Evolutionary conservation across 1,140 invertebrate genomes (phyloP), one percentile per base, ranked within the genome.

Genomic region (Pogonomyrmex barbatus): DNA sequence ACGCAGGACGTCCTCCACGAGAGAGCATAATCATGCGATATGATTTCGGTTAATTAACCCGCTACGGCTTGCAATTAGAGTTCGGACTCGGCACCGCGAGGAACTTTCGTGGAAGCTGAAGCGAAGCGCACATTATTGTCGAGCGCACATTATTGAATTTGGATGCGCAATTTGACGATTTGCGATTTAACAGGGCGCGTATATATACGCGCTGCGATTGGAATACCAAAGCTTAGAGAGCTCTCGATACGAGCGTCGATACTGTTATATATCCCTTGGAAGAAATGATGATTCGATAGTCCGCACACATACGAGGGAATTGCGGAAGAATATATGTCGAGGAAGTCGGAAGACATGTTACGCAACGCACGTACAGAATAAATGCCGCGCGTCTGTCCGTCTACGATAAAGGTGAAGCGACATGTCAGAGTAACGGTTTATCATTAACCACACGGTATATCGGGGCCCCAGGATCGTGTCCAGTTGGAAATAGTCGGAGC

Each of bases 381-480:
- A 45, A 71, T 47, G 56, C 54, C 1, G 33, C 4, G 24, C 36
- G 24, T 73, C 30, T 70, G 68, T 83, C 68, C 87, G 68, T 86
- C 82, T 86, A 76, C 56, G 83, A 88, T 87, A 84, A 82, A 70
- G 63, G 81, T 36, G 47, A 71, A 88, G 78, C 78, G 54, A 70
- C 50, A 68, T 56, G 56, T 30, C 50, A 60, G 58, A 84, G 73
- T 89, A 89, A 89, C 88, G 87, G 88, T 89, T 87, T 89, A 76
- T 79, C 87, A 58, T 88, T 89, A 60, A 58, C 52, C 67, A 56
- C 54, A 88, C 54, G 56, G 68, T 78, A 54, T 45, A 79, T 56
- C 63, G 68, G 42, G 47, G 50, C 42, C 10, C 8, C 79, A 73
- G 79, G 67, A 60, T 17, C 67, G 67, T 73, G 54, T 73, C 79